Conservation (phyloP, 2,888 invertebrate genomes). For the Tetrapedia diversipes region DNA sequence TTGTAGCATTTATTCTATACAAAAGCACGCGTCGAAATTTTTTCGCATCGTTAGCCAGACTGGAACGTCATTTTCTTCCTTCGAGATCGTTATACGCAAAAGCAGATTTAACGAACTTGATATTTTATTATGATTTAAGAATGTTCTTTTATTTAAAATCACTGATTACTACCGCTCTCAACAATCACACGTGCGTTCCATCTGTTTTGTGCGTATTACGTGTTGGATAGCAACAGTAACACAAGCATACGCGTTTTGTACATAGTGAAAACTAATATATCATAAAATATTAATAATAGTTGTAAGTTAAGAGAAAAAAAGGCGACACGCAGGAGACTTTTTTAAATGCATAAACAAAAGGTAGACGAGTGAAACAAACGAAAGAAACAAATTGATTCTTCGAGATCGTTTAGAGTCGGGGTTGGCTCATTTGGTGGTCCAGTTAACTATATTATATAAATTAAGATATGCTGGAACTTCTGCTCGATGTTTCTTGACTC, state of each 20-base stretch:
- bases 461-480: conserved; percentile 76
- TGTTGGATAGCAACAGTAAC: conserved; percentile 68
- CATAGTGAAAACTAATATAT: conserved; percentile 79
- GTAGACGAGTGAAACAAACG: conserved; percentile 58
- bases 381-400: conserved; percentile 58
- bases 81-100: conserved; percentile 69
- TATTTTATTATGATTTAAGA: conserved; percentile 51
- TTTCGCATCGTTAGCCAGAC: conserved; percentile 66
- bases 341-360: conserved; percentile 70
- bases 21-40: conserved; percentile 67
- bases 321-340: conserved; percentile 62
- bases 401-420: conserved; percentile 69
- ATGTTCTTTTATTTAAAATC: conserved; percentile 53
- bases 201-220: conserved; percentile 71
- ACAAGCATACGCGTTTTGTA: conserved; percentile 76
- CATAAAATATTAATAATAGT: conserved; percentile 77
- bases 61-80: conserved; percentile 75
- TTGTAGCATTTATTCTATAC: conserved; percentile 72
- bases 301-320: conserved; percentile 60
- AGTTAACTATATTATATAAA: conserved; percentile 77
- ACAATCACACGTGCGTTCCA: conserved; percentile 57
- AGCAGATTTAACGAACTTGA: conserved; percentile 60
- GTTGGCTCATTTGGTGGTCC: conserved; percentile 74
- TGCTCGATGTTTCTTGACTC: conserved; percentile 65
- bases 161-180: conserved; percentile 53